Evolutionary conservation across 2,113 vertebrate genomes (phyloP), one percentile per base, ranked within the genome.

Genomic region (Xenopus laevis): DNA sequence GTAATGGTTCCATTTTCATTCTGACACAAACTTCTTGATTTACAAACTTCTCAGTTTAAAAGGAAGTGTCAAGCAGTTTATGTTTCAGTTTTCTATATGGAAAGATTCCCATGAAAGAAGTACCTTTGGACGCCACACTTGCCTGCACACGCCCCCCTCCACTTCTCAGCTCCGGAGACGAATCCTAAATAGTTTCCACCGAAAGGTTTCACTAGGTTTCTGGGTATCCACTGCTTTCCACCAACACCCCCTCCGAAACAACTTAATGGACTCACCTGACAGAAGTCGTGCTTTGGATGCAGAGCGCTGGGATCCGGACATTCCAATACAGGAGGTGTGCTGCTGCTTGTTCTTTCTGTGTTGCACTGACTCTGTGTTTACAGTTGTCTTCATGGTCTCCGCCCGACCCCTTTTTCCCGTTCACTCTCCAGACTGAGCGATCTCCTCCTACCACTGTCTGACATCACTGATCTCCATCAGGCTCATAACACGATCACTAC

Each of bases 391-490:
- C 72, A 74, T 74, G 65, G 11, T 71, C 71, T 6, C 63, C 47
- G 59, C 74, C 72, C 75, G 53, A 71, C 15, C 73, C 77, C 83
- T 75, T 78, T 79, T 82, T 74, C 33, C 12, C 52, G 9, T 55
- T 10, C 4, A 18, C 61, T 58, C 18, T 63, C 15, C 45, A 53
- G 12, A n/a, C 44, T 23, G 44, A 21, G 16, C 23, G 72, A 50
- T 65, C 33, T 66, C 74, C 59, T 70, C 71, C 79, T 68, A 55
- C 79, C 52, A 27, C 73, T 46, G 18, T 83, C 84, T 85, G 89
- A 86, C 89, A 89, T 89, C 89, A 86, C 80, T 84, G 85, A 81
- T 81, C 55, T 61, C 17, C 84, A 27, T 58, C 27, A 20, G 67
- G 52, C 15, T 23, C 60, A 57, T 10, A 40, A 23, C 12, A 52